Conservation (phyloP, 2,113 vertebrate species). For the Lepisosteus osseus region DNA sequence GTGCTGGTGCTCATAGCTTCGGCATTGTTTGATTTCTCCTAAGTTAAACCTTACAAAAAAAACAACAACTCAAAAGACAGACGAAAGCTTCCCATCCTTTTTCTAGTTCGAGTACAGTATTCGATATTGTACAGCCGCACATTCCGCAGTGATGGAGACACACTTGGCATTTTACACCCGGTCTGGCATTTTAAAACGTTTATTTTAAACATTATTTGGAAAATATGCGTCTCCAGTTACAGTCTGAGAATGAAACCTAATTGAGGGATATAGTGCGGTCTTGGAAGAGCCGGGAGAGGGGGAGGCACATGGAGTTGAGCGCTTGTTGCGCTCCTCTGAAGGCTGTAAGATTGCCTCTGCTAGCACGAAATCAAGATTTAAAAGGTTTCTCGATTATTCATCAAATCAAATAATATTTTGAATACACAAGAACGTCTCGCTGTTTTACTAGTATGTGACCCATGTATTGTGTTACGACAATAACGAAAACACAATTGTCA, state of each 20-base stretch:
- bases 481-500: too few relatives aligned
- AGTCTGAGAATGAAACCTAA: not conserved
- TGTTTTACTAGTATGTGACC: too few relatives aligned
- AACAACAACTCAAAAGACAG: not conserved
- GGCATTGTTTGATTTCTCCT: not conserved
- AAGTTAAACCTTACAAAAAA: not conserved
- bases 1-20: not conserved
- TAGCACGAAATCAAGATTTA: too few relatives aligned
- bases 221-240: slow-evolving; percentile 10
- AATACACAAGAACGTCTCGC: too few relatives aligned
- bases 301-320: not conserved
- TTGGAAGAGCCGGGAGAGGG: not conserved
- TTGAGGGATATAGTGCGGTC: not conserved
- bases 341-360: too few relatives aligned
- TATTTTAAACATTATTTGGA: slow-evolving; percentile 4
- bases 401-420: too few relatives aligned
- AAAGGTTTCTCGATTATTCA: too few relatives aligned
- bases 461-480: too few relatives aligned
- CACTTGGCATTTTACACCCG: slow-evolving; percentile 1
- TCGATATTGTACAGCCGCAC: not conserved
- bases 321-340: too few relatives aligned
- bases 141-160: not conserved
- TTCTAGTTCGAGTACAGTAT: too few relatives aligned
- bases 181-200: not conserved
- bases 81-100: not conserved